Evolutionary conservation across 2,888 invertebrate genomes (phyloP), one percentile per base, ranked within the genome.

Genomic region (Acronicta aceris): DNA sequence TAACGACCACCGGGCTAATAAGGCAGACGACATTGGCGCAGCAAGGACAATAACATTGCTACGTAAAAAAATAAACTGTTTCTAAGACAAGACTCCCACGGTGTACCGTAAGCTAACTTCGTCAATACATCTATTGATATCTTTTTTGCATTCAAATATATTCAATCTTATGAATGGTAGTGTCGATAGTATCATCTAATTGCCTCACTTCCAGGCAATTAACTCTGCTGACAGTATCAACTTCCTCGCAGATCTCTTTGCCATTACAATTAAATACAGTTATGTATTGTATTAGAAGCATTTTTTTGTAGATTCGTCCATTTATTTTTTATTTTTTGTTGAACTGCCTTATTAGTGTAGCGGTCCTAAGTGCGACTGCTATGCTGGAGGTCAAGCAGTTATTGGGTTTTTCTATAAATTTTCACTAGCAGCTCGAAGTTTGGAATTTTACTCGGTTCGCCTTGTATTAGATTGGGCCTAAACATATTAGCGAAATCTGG

Each of bases 191-290:
- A 74, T 74, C 69, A 38, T 21, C 21, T 45, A 57, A 47, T 25
- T 63, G 42, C 10, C 38, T 49, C 21, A 68, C 61, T 71, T 76
- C 65, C 72, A 66, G 25, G 25, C 77, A 70, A 76, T 76, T 68
- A 77, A 63, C 50, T 74, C 10, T 1, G 51, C 63, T 72, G 65
- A 74, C 72, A 74, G 62, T 67, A 62, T 52, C 21, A 27, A 16
- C 27, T 65, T 52, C 38, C 33, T 50, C 50, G 43, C 51, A 68
- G 62, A 76, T 74, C 69, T 50, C 62, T 71, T 58, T 49, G 57
- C 57, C 52, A 38, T 17, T 58, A 41, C 53, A 59, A 65, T 69
- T 59, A 68, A 16, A 30, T 59, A 16, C 71, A 55, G 68, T 70
- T 68, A 36, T 51, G 15, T 45, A 45, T 17, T 57, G n/a, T 52